phyloP scores from a whole-genome alignment of 2,797 vertebrate species.

The Macroramphosus scolopax region DNA sequence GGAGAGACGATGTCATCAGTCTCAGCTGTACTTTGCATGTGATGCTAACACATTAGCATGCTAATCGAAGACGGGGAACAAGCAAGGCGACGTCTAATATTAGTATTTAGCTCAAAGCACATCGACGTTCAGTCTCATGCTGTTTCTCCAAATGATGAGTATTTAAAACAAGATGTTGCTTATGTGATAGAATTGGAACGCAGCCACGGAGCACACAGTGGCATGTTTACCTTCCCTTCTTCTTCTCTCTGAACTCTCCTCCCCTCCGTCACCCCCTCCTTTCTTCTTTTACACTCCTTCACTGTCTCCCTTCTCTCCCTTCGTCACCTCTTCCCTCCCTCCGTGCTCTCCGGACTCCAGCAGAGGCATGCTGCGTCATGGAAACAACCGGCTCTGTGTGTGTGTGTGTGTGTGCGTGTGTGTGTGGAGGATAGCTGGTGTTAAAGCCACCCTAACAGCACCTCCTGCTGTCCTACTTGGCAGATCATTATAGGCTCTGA shows the following conservation, averaged over 20 bases:
- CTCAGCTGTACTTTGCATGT: too few relatives aligned
- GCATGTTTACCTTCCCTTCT: constrained; percentile 3
- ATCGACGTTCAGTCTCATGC: too few relatives aligned
- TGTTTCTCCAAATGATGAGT: too few relatives aligned
- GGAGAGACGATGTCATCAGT: too few relatives aligned
- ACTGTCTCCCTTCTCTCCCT: constrained; percentile 24
- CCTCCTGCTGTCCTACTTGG: constrained; percentile 65
- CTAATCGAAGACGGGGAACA: too few relatives aligned
- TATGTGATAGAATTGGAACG: background rate
- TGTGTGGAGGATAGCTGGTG: constrained; percentile 36
- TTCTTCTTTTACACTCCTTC: constrained; percentile 35
- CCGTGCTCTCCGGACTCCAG: constrained; percentile 52
- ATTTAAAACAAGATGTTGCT: too few relatives aligned
- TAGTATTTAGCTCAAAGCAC: too few relatives aligned
- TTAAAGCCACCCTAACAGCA: constrained; percentile 66
- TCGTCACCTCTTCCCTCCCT: constrained; percentile 59
- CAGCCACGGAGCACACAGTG: constrained; percentile 1
- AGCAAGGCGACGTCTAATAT: too few relatives aligned
- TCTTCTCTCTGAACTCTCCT: constrained; percentile 29
- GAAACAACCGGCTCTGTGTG: too few relatives aligned
- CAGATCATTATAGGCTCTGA: constrained; percentile 48
- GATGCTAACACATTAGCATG: too few relatives aligned
- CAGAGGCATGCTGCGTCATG: constrained; percentile 72
- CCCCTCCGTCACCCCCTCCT: constrained; percentile 23
- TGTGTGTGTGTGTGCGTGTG: constrained; percentile 9